phyloP scores from a whole-genome alignment of 2,888 invertebrate genomes.

The Conus canariensis region DNA sequence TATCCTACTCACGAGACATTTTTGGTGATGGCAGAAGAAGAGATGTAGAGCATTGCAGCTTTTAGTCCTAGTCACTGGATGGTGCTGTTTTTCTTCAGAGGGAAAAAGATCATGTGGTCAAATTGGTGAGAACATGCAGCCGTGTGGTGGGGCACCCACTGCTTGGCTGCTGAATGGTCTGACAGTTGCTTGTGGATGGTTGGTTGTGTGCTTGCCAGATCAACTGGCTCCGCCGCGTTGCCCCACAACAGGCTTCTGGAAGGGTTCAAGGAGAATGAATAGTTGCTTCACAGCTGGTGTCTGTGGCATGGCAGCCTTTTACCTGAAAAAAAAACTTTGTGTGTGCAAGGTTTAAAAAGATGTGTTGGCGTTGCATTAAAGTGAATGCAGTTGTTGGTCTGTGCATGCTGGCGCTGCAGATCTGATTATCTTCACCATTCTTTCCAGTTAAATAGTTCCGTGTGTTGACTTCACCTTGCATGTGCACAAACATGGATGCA shows the following conservation, averaged over 20 bases:
- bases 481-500: background rate
- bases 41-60: too few relatives aligned
- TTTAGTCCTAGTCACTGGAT: background rate
- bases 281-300: background rate
- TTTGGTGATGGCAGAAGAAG: background rate
- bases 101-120: background rate
- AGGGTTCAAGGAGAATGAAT: background rate
- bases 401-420: background rate
- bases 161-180: conserved; percentile 5
- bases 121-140: conserved; percentile 3
- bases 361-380: too few relatives aligned
- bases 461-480: background rate
- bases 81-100: conserved; percentile 10
- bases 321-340: background rate
- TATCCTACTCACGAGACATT: background rate
- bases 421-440: background rate
- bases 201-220: background rate
- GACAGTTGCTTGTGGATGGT: background rate
- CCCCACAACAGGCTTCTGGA: background rate
- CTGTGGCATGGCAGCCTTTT: background rate
- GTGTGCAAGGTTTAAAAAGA: too few relatives aligned
- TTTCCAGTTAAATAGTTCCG: background rate
- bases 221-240: background rate
- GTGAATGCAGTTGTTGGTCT: background rate
- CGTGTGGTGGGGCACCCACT: background rate